A percentile compares a stretch with the other conserved stretches of the same genome.
Conservation (phyloP, 2,797 vertebrate genomes). For the Gobio occitaniae region DNA sequence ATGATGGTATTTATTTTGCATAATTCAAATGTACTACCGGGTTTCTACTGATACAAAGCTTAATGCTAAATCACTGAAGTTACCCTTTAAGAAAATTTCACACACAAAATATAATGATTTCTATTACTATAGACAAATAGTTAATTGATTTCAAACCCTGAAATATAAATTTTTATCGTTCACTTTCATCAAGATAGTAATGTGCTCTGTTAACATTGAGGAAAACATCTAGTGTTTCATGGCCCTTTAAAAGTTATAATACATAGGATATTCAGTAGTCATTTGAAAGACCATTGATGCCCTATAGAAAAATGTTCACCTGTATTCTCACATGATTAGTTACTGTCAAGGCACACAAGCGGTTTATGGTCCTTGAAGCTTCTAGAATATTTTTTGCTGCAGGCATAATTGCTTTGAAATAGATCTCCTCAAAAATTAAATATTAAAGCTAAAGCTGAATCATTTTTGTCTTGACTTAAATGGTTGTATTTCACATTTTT, state of each 20-base stretch:
- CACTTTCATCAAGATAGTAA: background rate
- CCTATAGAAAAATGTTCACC: background rate
- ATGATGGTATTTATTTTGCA: too few species aligned
- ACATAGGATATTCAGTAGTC: background rate
- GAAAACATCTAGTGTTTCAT: background rate
- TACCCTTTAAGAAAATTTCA: background rate
- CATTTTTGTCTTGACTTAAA: slow-evolving; percentile 5
- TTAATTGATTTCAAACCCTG: background rate
- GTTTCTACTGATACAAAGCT: too few species aligned
- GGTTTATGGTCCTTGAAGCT: slow-evolving; percentile 2
- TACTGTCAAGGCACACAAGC: background rate
- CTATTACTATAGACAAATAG: slow-evolving; percentile 1
- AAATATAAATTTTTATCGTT: background rate
- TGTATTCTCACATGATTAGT: slow-evolving; percentile 4
- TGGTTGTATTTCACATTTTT: slow-evolving; percentile 4
- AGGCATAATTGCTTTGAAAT: slow-evolving; percentile 33
- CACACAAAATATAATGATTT: background rate
- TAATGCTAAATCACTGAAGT: too few species aligned
- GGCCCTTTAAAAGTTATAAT: background rate
- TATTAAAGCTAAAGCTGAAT: slow-evolving; percentile 24
- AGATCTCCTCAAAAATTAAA: slow-evolving; percentile 24
- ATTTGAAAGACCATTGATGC: background rate
- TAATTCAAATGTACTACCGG: too few species aligned
- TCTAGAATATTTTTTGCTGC: background rate
- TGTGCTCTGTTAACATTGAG: background rate